Base-by-base conservation (phyloP, 1,140 invertebrate genomes). In the Drosophila kanapiae region DNA sequence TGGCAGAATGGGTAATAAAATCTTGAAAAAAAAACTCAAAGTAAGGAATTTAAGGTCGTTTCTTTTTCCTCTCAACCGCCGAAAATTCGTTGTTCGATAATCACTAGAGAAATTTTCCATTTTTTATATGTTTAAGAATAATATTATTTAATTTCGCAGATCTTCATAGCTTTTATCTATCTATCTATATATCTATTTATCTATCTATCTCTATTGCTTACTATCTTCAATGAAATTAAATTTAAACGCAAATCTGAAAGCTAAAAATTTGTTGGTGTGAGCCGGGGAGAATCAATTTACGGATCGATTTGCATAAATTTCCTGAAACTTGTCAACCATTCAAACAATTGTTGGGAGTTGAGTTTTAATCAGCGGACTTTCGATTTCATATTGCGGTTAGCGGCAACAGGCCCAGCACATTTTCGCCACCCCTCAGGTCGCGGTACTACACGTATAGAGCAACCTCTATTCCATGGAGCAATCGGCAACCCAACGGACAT, bases 331-430 rank as follows among this genome's bases (percentile, higher is more conserved):
- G 62, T 70, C 67, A 45, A 33, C 27, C 59, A 33, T 45, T 67
- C 18, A 18, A 40, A 43, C 65, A 60, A 68, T 62, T 76, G 70
- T 54, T 37, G 62, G 60, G 61, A 76, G 82, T 82, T 40, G 79
- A 68, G 82, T 86, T 86, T 86, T 86, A 86, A 86, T 86, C 83
- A 86, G 83, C 71, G 75, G 79, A 82, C 83, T 87, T 87, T 87
- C 83, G 83, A 87, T 87, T 86, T 86, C 63, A 87, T 63, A 67
- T 87, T 86, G 82, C 82, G 82, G 82, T 86, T 86, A 74, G 51
- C 74, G 57, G 54, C 74, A 75, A 42, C 47, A 48, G 35, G 59
- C 45, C 57, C 45, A 40, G 64, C 27, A 61, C 53, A 61, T 35
- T 43, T 62, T 4, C 9, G 6, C 18, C 71, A 45, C 11, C 13